A percentile compares a stretch with the other conserved stretches of the same genome.
Conservation (phyloP, 2,113 vertebrate genomes). For the Hippocampus zosterae region DNA sequence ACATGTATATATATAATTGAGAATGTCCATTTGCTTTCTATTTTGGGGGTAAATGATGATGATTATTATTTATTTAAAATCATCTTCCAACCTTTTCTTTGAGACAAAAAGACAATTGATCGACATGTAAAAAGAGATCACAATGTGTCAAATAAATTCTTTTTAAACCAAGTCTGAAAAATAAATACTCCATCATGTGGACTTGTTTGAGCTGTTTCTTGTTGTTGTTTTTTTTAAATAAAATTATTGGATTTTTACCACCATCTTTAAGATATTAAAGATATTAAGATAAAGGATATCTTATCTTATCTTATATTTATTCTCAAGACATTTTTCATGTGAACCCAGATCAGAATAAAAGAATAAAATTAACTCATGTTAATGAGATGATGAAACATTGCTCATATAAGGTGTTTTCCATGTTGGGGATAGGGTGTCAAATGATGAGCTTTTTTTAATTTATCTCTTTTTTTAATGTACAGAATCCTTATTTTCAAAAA, state of each 20-base stretch:
- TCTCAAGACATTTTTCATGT: background rate
- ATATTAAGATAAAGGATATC: too few species aligned
- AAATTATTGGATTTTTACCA: background rate
- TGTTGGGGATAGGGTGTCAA: background rate
- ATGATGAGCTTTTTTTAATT: background rate
- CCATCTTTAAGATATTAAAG: background rate
- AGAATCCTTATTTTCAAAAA: background rate
- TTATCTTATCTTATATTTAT: too few species aligned
- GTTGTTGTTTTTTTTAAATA: background rate
- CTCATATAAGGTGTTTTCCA: background rate
- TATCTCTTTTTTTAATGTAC: background rate
- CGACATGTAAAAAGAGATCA: background rate
- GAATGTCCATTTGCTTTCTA: background rate
- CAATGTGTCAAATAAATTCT: background rate
- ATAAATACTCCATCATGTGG: background rate
- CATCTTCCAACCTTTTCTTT: background rate
- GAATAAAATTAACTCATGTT: background rate
- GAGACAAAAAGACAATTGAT: background rate
- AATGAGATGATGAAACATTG: background rate
- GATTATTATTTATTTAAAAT: too few species aligned
- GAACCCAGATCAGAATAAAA: background rate
- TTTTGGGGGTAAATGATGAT: too few species aligned
- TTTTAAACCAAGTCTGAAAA: background rate
- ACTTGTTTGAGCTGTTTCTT: background rate
- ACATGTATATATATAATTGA: slow-evolving; percentile 5